phyloP scores from a whole-genome alignment of 2,888 invertebrate genomes.

The Ochropleura plecta region DNA sequence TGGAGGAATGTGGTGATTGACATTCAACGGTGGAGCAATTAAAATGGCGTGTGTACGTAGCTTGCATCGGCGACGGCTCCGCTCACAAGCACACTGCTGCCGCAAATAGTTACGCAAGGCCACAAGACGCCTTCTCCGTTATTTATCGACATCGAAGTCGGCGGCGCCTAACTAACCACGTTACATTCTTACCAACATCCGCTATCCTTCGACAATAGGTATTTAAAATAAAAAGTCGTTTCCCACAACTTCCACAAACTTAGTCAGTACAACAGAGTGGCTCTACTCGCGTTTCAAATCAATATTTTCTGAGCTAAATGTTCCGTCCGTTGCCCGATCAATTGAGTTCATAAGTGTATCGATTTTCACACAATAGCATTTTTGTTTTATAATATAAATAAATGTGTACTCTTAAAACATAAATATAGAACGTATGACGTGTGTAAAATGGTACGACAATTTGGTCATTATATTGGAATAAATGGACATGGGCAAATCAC shows the following conservation, averaged over 20 bases:
- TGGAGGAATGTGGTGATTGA: conserved; percentile 81
- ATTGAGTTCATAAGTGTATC: conserved; percentile 30
- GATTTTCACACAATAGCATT: conserved; percentile 10
- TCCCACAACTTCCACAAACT: conserved; percentile 17
- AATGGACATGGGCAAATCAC: conserved; percentile 17
- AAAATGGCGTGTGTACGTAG: conserved; percentile 72
- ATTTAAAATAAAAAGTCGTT: conserved; percentile 30
- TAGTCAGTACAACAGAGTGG: conserved; percentile 6
- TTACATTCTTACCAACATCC: conserved; percentile 73
- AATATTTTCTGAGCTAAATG: conserved; percentile 39
- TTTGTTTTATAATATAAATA: conserved; percentile 6
- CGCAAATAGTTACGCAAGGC: conserved; percentile 88
- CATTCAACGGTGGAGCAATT: conserved; percentile 81
- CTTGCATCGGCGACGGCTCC: conserved; percentile 69
- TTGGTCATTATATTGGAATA: conserved; percentile 11
- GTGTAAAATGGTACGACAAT: conserved; percentile 15
- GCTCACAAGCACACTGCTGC: conserved; percentile 78
- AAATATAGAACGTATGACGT: conserved; percentile 6
- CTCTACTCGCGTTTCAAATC: conserved; percentile 37
- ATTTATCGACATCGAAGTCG: conserved; percentile 78
- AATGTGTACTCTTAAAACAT: conserved; percentile 1
- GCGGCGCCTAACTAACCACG: conserved; percentile 71
- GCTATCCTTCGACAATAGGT: conserved; percentile 67
- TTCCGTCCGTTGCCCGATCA: conserved; percentile 14
- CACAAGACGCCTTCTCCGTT: conserved; percentile 78